Percentiles rank a stretch among this genome's conserved stretches.
These are phyloP conservation scores for Protonibea diacanthus DNA, from an alignment of 2,797 vertebrate species.

Conservation along the genomic window DNA sequence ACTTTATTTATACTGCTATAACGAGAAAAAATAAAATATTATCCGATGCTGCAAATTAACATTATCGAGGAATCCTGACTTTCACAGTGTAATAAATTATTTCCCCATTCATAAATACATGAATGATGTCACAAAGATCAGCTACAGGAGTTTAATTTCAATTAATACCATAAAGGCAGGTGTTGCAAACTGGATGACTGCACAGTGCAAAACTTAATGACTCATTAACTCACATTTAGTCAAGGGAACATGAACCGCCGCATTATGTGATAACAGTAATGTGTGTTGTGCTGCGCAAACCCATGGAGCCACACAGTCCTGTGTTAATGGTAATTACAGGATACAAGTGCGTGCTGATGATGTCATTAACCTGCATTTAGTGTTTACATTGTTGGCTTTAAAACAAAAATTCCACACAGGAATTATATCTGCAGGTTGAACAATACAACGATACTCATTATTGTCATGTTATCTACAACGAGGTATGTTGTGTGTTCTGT, in stretches of 20 bases:
- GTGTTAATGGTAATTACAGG: neutral
- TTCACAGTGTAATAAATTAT: slow-evolving; percentile 15
- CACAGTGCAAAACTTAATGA: slow-evolving; percentile 20
- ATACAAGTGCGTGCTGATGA: neutral
- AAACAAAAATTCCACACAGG: neutral
- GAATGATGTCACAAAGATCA: slow-evolving; percentile 32
- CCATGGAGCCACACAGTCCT: neutral
- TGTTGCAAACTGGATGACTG: slow-evolving; percentile 15
- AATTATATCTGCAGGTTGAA: neutral
- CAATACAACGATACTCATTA: no score
- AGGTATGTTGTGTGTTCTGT: no score
- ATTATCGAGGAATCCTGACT: neutral
- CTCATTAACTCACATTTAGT: slow-evolving; percentile 32
- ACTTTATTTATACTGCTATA: no score
- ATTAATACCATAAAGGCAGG: slow-evolving; percentile 22
- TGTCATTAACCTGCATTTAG: slow-evolving; percentile 7
- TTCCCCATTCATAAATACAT: slow-evolving; percentile 30
- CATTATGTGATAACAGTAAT: slow-evolving; percentile 18
- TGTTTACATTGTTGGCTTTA: neutral
- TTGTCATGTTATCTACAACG: no score
- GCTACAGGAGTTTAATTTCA: slow-evolving; percentile 26
- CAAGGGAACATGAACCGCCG: slow-evolving; percentile 26
- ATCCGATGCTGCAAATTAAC: no score
- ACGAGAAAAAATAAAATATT: no score
- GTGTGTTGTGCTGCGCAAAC: neutral